These are phyloP conservation scores for Mungos mungo DNA, from an alignment of 2,113 vertebrate species.

Conservation along the genomic window DNA sequence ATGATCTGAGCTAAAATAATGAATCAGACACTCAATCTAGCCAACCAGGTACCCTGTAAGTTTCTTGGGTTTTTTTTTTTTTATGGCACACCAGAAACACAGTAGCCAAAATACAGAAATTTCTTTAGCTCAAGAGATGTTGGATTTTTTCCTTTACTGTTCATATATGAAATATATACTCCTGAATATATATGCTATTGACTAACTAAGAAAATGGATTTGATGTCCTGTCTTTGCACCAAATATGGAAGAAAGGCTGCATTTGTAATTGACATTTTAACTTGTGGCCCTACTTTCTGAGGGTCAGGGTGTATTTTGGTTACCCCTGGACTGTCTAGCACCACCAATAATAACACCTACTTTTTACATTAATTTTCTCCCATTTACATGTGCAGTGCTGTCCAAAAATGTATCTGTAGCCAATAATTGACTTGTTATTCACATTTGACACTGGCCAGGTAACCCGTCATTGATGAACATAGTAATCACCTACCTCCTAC, in stretches of 20 bases:
- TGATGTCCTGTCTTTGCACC: neutral
- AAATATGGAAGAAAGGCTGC: neutral
- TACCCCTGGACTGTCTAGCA: neutral
- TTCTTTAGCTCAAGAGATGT: neutral
- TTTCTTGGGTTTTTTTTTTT: neutral
- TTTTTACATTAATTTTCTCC: slow-evolving; percentile 11
- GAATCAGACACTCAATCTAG: no score
- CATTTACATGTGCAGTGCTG: neutral
- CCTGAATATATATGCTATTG: neutral
- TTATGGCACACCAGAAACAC: slow-evolving; percentile 5
- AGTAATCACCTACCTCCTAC: neutral
- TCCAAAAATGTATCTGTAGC: neutral
- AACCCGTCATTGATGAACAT: neutral
- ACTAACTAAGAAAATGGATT: neutral
- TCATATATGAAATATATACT: neutral
- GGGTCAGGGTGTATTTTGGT: neutral
- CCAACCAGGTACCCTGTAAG: neutral
- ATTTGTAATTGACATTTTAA: neutral
- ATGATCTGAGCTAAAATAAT: no score
- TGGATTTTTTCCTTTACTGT: neutral
- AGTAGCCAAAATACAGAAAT: neutral
- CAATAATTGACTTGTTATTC: slow-evolving; percentile 27
- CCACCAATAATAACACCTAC: neutral
- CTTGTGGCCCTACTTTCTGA: neutral
- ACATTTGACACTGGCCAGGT: neutral